phyloP scores from a whole-genome alignment of 2,113 vertebrate genomes.

The Poicephalus gulielmi region DNA sequence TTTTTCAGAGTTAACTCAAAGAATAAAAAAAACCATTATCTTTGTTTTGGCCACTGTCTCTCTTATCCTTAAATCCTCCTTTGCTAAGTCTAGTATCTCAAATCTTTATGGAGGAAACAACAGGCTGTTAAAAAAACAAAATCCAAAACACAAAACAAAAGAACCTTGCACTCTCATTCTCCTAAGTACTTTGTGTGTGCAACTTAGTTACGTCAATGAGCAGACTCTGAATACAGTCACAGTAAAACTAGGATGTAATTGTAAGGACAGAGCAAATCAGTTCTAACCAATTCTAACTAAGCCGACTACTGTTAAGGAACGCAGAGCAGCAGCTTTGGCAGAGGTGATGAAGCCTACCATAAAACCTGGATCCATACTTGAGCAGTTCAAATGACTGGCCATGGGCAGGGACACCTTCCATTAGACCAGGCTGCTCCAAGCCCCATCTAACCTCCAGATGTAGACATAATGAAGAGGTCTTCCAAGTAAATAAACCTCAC shows the following conservation, averaged over 20 bases:
- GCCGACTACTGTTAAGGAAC: not conserved
- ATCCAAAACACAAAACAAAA: not conserved
- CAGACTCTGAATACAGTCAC: not conserved
- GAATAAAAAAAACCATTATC: not conserved
- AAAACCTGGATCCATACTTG: not conserved
- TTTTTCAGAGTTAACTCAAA: not conserved
- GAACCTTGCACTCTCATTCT: not conserved
- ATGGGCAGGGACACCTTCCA: not conserved
- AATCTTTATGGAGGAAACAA: not conserved
- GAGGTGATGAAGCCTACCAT: not conserved
- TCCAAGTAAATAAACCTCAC: not conserved
- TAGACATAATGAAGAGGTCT: not conserved
- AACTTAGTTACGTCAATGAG: not conserved
- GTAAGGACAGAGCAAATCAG: not conserved
- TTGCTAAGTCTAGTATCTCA: not conserved
- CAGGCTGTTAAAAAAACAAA: not conserved
- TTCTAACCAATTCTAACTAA: not conserved
- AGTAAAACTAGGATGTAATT: not conserved
- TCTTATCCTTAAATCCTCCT: not conserved
- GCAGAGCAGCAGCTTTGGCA: not conserved
- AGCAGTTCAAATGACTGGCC: not conserved
- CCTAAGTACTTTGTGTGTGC: not conserved
- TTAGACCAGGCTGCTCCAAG: not conserved
- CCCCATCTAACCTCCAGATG: not conserved
- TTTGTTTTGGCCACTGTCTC: not conserved